These are phyloP conservation scores for Osmoderma eremita DNA, from an alignment of 2,888 invertebrate genomes.

Conservation along the genomic window DNA sequence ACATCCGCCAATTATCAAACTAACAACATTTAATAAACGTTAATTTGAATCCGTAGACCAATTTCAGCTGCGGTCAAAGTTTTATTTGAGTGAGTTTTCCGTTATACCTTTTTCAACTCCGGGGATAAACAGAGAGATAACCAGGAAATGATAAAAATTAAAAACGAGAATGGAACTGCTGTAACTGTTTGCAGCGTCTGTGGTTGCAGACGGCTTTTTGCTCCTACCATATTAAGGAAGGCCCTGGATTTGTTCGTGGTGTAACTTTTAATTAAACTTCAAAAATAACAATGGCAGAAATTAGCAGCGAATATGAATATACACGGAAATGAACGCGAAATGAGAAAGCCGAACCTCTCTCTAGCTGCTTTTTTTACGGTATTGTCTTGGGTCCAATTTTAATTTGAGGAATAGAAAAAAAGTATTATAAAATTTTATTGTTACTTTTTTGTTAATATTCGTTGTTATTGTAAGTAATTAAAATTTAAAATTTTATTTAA, in stretches of 20 bases:
- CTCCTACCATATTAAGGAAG: slow-evolving; percentile 42
- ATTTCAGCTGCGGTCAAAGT: slow-evolving; percentile 33
- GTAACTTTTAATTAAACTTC: slow-evolving; percentile 61
- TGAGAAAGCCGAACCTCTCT: slow-evolving; percentile 29
- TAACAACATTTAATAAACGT: slow-evolving; percentile 27
- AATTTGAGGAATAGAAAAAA: slow-evolving; percentile 17
- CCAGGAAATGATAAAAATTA: slow-evolving; percentile 37
- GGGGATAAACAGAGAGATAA: slow-evolving; percentile 31
- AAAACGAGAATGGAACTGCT: slow-evolving; percentile 27
- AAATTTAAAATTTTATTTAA: slow-evolving; percentile 11
- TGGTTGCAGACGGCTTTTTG: slow-evolving; percentile 34
- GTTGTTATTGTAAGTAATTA: background rate
- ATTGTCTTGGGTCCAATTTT: slow-evolving; percentile 28
- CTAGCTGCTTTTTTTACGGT: slow-evolving; percentile 3
- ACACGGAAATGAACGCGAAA: slow-evolving; percentile 20
- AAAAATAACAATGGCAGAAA: slow-evolving; percentile 58
- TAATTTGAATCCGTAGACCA: slow-evolving; percentile 34
- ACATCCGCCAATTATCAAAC: background rate
- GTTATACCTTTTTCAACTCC: slow-evolving; percentile 14
- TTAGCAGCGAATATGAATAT: slow-evolving; percentile 54
- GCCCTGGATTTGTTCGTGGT: slow-evolving; percentile 56
- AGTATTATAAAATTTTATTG: background rate
- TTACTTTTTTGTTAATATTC: slow-evolving; percentile 1
- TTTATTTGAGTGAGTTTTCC: slow-evolving; percentile 17
- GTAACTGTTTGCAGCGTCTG: slow-evolving; percentile 37